These are phyloP conservation scores for Melanotaenia duboulayi DNA, from an alignment of 2,113 vertebrate species.

Conservation along the genomic window DNA sequence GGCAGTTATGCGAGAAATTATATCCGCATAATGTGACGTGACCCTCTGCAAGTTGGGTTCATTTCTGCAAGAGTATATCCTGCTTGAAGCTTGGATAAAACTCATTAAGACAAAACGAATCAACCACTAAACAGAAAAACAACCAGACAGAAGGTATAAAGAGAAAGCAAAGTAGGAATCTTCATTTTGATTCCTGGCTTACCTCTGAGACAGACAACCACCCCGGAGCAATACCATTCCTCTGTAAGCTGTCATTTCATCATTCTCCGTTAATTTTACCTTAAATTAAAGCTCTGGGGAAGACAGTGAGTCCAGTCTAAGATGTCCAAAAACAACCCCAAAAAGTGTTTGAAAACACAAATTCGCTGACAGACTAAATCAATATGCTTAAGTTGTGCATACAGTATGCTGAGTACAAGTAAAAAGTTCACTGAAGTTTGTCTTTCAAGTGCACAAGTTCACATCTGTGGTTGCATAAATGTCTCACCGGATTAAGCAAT, in stretches of 20 bases:
- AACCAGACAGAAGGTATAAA: constrained; percentile 51
- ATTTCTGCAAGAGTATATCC: constrained; percentile 58
- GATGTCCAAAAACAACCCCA: not conserved
- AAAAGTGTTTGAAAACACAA: constrained; percentile 23
- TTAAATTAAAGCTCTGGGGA: constrained; percentile 12
- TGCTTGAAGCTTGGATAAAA: constrained; percentile 59
- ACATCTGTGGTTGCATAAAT: not conserved
- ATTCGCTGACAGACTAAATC: constrained; percentile 31
- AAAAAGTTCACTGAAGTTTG: constrained; percentile 6
- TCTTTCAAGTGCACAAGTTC: constrained; percentile 6
- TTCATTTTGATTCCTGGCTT: constrained; percentile 47
- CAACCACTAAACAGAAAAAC: constrained; percentile 33
- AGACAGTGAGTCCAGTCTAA: not conserved
- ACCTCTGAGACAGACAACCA: constrained; percentile 52
- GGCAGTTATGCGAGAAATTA: constrained; percentile 49
- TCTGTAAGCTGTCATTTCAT: constrained; percentile 33
- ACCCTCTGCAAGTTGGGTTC: constrained; percentile 45
- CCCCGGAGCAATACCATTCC: constrained; percentile 54
- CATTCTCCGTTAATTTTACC: not conserved
- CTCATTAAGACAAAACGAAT: constrained; percentile 64
- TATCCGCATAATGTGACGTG: constrained; percentile 40
- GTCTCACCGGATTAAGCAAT: constrained; percentile 18
- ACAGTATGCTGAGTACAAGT: constrained; percentile 8
- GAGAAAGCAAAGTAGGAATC: constrained; percentile 31
- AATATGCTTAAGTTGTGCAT: constrained; percentile 26